These are phyloP conservation scores for Drosophila repleta DNA, from an alignment of 1,140 invertebrate species.

Conservation along the genomic window DNA sequence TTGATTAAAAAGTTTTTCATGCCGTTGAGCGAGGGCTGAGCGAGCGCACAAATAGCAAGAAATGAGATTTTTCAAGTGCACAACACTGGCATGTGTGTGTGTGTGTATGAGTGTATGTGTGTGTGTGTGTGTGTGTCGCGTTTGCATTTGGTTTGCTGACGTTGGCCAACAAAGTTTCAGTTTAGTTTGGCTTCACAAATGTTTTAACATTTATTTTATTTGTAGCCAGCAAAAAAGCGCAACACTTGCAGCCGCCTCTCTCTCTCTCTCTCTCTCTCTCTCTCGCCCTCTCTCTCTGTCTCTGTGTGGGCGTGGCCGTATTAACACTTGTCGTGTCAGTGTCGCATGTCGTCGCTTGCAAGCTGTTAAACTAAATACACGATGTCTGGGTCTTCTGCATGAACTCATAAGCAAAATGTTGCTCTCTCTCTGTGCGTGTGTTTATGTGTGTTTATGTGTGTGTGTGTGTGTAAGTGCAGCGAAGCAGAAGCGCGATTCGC, in stretches of 20 bases:
- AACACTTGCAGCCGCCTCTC: constrained; percentile 24
- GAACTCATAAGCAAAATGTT: constrained; percentile 58
- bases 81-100: constrained; percentile 9
- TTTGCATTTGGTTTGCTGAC: constrained; percentile 26
- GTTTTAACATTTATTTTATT: constrained; percentile 79
- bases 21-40: constrained; percentile 18
- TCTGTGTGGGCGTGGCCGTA: constrained; percentile 54
- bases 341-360: constrained; percentile 74
- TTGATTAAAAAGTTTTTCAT: constrained; percentile 77
- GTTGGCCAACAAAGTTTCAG: constrained; percentile 61
- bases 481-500: constrained; percentile 36
- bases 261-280: background rate
- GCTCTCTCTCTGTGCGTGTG: constrained; percentile 5
- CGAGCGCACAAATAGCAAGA: constrained; percentile 38
- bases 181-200: constrained; percentile 78
- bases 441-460: constrained; percentile 11
- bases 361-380: constrained; percentile 79
- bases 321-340: constrained; percentile 81
- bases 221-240: constrained; percentile 50
- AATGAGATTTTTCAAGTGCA: constrained; percentile 77
- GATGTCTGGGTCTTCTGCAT: constrained; percentile 69
- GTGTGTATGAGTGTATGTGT: constrained; percentile 6
- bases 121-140: constrained; percentile 18
- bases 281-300: background rate
- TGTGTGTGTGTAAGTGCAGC: constrained; percentile 42